Evolutionary conservation across 2,888 invertebrate species (phyloP).

Genomic region (Cosmia pyralina): DNA sequence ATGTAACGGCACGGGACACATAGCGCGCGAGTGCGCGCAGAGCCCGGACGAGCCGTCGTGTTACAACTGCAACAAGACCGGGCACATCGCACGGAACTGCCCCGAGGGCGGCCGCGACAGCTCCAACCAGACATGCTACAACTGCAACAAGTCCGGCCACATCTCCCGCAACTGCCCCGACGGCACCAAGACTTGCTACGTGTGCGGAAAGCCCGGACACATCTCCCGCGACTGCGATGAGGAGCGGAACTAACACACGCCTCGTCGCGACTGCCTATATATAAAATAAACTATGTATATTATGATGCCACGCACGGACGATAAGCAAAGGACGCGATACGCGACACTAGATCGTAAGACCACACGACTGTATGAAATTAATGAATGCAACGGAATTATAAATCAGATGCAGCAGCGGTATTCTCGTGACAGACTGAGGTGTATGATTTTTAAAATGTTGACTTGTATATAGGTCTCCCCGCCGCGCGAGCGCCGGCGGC

Average conservation of each 20-base stretch:
- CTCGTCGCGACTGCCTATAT: constrained; percentile 70
- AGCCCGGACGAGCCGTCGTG: constrained; percentile 95
- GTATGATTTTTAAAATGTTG: constrained; percentile 86
- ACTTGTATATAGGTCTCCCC: constrained; percentile 87
- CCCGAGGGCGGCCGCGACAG: constrained; percentile 93
- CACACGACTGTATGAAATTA: constrained; percentile 84
- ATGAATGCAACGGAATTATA: constrained; percentile 85
- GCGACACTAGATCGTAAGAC: constrained; percentile 84
- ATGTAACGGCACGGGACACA: constrained; percentile 98
- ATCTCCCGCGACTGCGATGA: constrained; percentile 97
- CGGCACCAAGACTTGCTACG: constrained; percentile 97
- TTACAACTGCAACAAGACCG: constrained; percentile 98
- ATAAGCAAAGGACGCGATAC: constrained; percentile 89
- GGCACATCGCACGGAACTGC: constrained; percentile 97
- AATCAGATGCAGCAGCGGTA: constrained; percentile 82
- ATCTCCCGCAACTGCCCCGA: constrained; percentile 96
- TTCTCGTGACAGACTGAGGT: constrained; percentile 79
- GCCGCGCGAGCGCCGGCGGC: constrained; percentile 67
- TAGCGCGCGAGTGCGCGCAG: constrained; percentile 97
- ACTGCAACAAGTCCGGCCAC: constrained; percentile 98
- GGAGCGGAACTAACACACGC: constrained; percentile 91
- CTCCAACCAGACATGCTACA: constrained; percentile 96
- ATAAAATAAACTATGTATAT: constrained; percentile 85
- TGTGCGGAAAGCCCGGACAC: constrained; percentile 97
- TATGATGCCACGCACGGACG: constrained; percentile 89